A percentile compares a stretch with the other conserved stretches of the same genome.
These are phyloP conservation scores for Drosophila meridiana DNA, from an alignment of 2,888 invertebrate species.

Conservation along the genomic window DNA sequence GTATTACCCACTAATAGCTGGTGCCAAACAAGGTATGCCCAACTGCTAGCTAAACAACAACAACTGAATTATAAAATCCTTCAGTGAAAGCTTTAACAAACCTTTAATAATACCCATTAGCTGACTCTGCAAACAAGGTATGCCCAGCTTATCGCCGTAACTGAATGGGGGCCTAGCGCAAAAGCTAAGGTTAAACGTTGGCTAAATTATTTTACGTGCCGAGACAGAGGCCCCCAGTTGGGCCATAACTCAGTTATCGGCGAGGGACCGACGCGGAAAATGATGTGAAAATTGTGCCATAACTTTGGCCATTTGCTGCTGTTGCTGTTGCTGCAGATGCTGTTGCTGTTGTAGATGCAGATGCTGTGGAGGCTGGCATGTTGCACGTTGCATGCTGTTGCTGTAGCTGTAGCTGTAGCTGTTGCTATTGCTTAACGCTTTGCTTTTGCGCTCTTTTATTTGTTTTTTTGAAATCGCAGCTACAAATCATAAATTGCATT, in stretches of 20 bases:
- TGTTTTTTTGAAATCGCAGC: conserved; percentile 80
- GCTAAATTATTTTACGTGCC: conserved; percentile 84
- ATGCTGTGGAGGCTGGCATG: conserved; percentile 11
- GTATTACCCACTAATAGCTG: neutral
- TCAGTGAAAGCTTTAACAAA: neutral
- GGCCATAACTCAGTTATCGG: conserved; percentile 76
- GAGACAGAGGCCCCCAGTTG: conserved; percentile 51
- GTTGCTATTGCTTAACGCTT: conserved; percentile 55
- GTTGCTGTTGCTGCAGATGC: conserved; percentile 33
- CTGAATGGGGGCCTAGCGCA: conserved; percentile 27
- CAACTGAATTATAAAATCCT: neutral
- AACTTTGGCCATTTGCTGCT: conserved; percentile 59
- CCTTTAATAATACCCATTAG: conserved; percentile 7
- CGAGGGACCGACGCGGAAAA: conserved; percentile 59
- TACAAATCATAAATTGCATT: conserved; percentile 82
- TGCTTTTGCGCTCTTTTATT: conserved; percentile 57
- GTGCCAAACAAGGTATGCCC: neutral
- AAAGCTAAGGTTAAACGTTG: conserved; percentile 82
- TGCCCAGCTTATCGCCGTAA: conserved; percentile 12
- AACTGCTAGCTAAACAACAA: neutral
- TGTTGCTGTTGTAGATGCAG: conserved; percentile 31
- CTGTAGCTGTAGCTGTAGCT: conserved; percentile 30
- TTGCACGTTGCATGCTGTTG: conserved; percentile 42
- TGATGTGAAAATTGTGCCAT: conserved; percentile 83
- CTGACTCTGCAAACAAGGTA: conserved; percentile 7